Evolutionary conservation across 2,113 vertebrate genomes (phyloP).

Genomic region (Mormyrus lacerda): DNA sequence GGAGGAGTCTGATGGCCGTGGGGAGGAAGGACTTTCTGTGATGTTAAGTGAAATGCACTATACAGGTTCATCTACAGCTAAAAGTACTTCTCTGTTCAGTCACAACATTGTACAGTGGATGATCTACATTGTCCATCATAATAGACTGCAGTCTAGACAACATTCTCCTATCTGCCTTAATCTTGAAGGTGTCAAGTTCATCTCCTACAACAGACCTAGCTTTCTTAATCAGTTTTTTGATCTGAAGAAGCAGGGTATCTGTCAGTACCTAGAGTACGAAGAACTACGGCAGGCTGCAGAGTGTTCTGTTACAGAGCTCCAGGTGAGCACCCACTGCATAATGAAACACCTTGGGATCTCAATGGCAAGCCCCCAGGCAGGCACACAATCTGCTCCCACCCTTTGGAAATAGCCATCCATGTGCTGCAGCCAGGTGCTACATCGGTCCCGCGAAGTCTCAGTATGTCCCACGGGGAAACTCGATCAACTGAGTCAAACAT

Average conservation of each 20-base stretch:
- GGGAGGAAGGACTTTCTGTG: background rate
- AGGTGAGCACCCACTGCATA: too few relatives aligned
- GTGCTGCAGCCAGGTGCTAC: too few relatives aligned
- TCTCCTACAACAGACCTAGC: background rate
- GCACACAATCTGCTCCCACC: too few relatives aligned
- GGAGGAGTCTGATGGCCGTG: background rate
- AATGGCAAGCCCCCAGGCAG: too few relatives aligned
- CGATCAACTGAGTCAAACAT: too few relatives aligned
- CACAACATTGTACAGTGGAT: background rate
- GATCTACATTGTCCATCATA: background rate
- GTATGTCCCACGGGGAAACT: too few relatives aligned
- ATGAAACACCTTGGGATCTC: too few relatives aligned
- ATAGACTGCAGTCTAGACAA: background rate
- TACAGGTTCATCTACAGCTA: background rate
- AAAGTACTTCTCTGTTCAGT: background rate
- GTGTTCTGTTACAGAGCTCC: background rate
- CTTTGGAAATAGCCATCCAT: too few relatives aligned
- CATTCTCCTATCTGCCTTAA: background rate
- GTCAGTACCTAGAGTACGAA: background rate
- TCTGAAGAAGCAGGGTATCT: background rate
- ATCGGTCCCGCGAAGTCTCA: too few relatives aligned
- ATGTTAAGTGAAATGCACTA: background rate
- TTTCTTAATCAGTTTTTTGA: background rate
- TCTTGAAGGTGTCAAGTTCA: background rate
- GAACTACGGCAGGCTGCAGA: background rate